Evolutionary conservation across 1,140 invertebrate species (phyloP).

Genomic region (Hesperophylax magnus): DNA sequence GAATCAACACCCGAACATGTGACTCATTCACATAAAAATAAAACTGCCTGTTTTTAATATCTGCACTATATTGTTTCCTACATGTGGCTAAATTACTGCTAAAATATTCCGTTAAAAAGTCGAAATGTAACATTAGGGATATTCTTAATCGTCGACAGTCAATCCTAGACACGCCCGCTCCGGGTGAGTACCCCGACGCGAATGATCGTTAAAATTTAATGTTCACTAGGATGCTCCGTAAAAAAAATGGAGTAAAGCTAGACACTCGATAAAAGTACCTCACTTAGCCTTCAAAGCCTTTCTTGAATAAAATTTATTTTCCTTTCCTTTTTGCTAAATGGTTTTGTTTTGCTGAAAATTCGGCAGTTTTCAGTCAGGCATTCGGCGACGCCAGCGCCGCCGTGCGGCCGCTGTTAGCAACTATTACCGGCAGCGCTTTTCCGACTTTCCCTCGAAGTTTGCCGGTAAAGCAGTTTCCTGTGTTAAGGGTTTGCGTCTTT

Average conservation of each 20-base stretch:
- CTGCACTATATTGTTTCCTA: too few species aligned
- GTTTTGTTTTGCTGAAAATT: conserved; percentile 11
- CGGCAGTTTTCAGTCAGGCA: background rate
- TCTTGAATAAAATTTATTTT: background rate
- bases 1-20: background rate
- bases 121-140: too few species aligned
- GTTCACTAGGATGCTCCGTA: background rate
- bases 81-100: too few species aligned
- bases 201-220: conserved; percentile 28
- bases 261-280: conserved; percentile 10
- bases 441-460: background rate
- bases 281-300: background rate
- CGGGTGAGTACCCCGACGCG: background rate
- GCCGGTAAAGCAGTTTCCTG: conserved; percentile 25
- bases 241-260: background rate
- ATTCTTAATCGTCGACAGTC: background rate
- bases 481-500: background rate
- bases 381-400: background rate
- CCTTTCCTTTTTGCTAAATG: background rate
- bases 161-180: background rate
- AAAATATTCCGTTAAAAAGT: too few species aligned
- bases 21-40: background rate
- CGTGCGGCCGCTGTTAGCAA: background rate
- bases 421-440: conserved; percentile 20
- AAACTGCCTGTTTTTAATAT: too few species aligned